phyloP scores from a whole-genome alignment of 2,797 vertebrate genomes.

The Cirrhinus mrigala region DNA sequence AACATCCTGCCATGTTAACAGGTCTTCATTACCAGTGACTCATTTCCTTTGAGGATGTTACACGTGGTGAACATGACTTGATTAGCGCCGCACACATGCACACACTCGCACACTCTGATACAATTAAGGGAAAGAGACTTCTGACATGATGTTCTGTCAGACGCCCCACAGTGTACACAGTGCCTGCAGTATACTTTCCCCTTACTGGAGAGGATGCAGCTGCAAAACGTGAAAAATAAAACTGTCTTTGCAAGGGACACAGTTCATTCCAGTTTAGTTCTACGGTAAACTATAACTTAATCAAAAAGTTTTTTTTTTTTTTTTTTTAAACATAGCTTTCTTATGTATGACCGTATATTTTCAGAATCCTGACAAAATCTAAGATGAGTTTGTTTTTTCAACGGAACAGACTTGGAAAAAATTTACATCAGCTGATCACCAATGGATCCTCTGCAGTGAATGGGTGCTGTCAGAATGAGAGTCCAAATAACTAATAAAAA shows the following conservation, averaged over 20 bases:
- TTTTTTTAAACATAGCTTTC: neutral
- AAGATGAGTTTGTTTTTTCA: neutral
- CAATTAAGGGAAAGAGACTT: conserved; percentile 42
- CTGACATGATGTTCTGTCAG: conserved; percentile 45
- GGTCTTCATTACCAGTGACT: conserved; percentile 47
- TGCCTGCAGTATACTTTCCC: conserved; percentile 31
- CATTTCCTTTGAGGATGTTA: conserved; percentile 51
- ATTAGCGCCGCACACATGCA: conserved; percentile 31
- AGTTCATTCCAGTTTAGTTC: neutral
- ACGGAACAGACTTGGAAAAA: neutral
- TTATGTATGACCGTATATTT: neutral
- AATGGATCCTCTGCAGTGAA: neutral
- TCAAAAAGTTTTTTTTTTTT: neutral
- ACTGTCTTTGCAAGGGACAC: neutral
- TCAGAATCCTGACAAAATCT: neutral
- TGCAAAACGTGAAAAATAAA: conserved; percentile 35
- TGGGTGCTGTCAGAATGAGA: neutral
- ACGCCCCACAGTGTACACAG: conserved; percentile 27
- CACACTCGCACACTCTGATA: conserved; percentile 45
- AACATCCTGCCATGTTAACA: conserved; percentile 45
- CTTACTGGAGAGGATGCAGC: conserved; percentile 50
- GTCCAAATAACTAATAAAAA: neutral
- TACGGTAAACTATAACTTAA: neutral
- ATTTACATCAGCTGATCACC: neutral
- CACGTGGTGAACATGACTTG: conserved; percentile 35